These are phyloP conservation scores for Oscheius sp. DNA, from an alignment of 1,140 invertebrate species.

Conservation along the genomic window DNA sequence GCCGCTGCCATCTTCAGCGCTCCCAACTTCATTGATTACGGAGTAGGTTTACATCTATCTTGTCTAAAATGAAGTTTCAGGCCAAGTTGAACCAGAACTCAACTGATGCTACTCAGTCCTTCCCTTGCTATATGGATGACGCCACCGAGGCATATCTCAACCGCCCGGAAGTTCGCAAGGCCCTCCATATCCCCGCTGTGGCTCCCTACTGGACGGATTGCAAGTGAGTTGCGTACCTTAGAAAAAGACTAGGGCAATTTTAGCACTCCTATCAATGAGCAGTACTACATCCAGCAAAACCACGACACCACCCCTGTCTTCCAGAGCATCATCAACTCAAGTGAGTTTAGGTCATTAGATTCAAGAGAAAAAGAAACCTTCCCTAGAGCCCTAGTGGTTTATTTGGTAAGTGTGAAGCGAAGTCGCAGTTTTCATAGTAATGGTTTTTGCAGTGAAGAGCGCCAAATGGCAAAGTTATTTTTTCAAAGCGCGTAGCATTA, in stretches of 20 bases:
- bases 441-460: too few relatives aligned
- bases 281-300: constrained; percentile 39
- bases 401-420: too few relatives aligned
- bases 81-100: constrained; percentile 54
- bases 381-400: too few relatives aligned
- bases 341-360: too few relatives aligned
- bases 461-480: too few relatives aligned
- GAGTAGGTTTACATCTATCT: background rate
- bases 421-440: too few relatives aligned
- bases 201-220: constrained; percentile 52
- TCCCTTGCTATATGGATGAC: constrained; percentile 31
- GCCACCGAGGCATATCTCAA: constrained; percentile 35
- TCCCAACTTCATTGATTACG: constrained; percentile 30
- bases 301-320: constrained; percentile 36
- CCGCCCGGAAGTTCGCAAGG: constrained; percentile 55
- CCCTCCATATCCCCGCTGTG: constrained; percentile 62
- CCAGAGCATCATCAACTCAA: constrained; percentile 31
- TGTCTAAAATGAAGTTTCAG: background rate
- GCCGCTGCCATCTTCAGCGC: constrained; percentile 15
- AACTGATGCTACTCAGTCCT: constrained; percentile 25
- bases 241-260: background rate
- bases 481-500: too few relatives aligned
- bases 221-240: constrained; percentile 29
- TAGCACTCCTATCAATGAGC: constrained; percentile 34
- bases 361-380: too few relatives aligned